Conservation (phyloP, 1,140 invertebrate genomes). For the Aphaenogaster floridana region DNA sequence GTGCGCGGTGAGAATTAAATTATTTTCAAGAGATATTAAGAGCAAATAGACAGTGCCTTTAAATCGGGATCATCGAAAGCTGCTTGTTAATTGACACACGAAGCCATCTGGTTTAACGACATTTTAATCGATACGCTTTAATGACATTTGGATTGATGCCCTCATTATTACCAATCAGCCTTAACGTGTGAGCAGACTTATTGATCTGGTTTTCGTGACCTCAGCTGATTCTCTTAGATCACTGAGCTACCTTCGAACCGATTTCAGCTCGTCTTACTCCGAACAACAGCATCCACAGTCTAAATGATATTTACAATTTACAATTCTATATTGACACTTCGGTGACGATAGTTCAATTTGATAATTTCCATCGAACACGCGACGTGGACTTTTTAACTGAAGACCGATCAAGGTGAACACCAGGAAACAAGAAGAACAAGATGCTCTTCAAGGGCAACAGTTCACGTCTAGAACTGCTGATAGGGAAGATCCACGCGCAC, state of each 20-base stretch:
- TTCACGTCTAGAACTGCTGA: constrained; percentile 92
- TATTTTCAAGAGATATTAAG: not conserved
- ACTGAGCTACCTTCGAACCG: not conserved
- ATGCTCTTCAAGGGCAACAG: constrained; percentile 94
- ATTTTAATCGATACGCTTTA: constrained; percentile 7
- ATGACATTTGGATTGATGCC: constrained; percentile 12
- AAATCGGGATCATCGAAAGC: not conserved
- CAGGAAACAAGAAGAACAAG: constrained; percentile 63
- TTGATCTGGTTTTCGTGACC: not conserved
- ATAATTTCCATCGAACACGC: not conserved
- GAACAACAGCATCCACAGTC: not conserved
- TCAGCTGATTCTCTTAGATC: not conserved
- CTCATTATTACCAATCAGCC: not conserved
- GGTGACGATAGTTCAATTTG: not conserved
- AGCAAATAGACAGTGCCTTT: constrained; percentile 13
- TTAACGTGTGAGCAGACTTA: constrained; percentile 11
- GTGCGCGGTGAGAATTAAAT: not conserved
- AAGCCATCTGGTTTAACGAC: not conserved
- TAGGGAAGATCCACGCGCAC: constrained; percentile 94
- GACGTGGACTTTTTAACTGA: not conserved
- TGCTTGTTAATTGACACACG: not conserved
- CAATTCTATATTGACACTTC: not conserved
- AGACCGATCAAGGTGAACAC: not conserved
- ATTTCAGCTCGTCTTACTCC: not conserved
- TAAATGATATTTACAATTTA: not conserved